Evolutionary conservation across 2,888 invertebrate genomes (phyloP).

Genomic region (Tryphoninae sp.): DNA sequence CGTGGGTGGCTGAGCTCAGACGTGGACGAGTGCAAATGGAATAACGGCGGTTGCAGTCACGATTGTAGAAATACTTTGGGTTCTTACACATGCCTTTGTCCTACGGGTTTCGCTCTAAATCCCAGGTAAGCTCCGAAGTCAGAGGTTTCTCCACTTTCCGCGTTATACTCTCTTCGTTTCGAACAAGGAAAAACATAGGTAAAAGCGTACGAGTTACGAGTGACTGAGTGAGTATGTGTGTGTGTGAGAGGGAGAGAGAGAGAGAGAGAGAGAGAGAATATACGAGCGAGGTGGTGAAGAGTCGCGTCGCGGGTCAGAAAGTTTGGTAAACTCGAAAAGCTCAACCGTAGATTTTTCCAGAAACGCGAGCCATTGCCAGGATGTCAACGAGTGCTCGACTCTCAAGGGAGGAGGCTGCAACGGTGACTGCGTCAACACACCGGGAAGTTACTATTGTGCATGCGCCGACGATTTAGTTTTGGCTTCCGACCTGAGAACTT

Average conservation of each 20-base stretch:
- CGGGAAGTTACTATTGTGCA: slow-evolving; percentile 78
- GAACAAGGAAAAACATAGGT: slow-evolving; percentile 1
- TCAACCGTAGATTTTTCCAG: slow-evolving; percentile 64
- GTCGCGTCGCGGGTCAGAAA: slow-evolving; percentile 48
- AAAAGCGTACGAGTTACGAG: background rate
- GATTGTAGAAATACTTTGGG: slow-evolving; percentile 79
- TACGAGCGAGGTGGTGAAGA: slow-evolving; percentile 39
- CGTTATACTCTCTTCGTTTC: slow-evolving; percentile 57
- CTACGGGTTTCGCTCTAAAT: slow-evolving; percentile 71
- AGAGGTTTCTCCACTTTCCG: slow-evolving; percentile 8
- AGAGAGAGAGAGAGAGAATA: slow-evolving; percentile 73
- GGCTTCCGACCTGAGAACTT: slow-evolving; percentile 78
- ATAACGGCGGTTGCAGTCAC: slow-evolving; percentile 78
- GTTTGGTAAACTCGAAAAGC: slow-evolving; percentile 43
- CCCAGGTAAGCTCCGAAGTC: slow-evolving; percentile 69
- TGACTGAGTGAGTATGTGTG: background rate
- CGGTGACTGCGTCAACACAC: slow-evolving; percentile 80
- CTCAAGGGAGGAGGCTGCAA: slow-evolving; percentile 78
- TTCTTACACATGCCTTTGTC: slow-evolving; percentile 78
- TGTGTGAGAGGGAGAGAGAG: background rate
- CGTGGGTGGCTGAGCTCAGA: slow-evolving; percentile 67
- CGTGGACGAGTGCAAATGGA: slow-evolving; percentile 79
- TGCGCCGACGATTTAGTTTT: slow-evolving; percentile 78
- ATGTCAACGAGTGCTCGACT: slow-evolving; percentile 79
- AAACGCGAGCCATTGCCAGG: slow-evolving; percentile 77